A percentile compares a stretch with the other conserved stretches of the same genome.
Evolutionary conservation across 2,113 vertebrate species (phyloP).

Genomic region (Mustela nigripes): DNA sequence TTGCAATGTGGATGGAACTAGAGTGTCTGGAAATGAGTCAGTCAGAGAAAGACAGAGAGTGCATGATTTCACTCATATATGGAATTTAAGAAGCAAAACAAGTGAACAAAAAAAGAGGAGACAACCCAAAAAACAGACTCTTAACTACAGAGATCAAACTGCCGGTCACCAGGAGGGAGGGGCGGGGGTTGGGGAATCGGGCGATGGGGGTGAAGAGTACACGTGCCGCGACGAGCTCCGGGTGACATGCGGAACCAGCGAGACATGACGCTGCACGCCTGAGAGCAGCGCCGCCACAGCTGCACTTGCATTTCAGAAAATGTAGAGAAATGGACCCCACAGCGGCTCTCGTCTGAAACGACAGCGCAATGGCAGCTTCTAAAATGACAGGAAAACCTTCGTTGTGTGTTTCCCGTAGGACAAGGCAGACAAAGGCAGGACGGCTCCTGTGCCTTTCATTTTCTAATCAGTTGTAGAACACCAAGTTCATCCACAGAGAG

Average conservation of each 20-base stretch:
- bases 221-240: neutral
- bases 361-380: neutral
- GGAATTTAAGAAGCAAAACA: no score
- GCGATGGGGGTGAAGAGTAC: neutral
- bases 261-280: accelerated
- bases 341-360: neutral
- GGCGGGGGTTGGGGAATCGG: neutral
- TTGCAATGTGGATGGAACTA: no score
- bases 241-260: accelerated
- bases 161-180: neutral
- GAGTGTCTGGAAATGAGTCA: neutral
- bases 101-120: no score
- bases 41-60: neutral
- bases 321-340: neutral
- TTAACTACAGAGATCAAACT: neutral
- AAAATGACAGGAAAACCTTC: neutral
- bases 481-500: neutral
- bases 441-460: accelerated
- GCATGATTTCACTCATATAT: no score
- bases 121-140: no score
- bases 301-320: neutral
- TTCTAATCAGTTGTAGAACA: neutral
- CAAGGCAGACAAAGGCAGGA: neutral
- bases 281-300: neutral
- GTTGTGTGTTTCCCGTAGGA: neutral